phyloP scores from a whole-genome alignment of 2,797 vertebrate species.

The Aphelocoma californica region DNA sequence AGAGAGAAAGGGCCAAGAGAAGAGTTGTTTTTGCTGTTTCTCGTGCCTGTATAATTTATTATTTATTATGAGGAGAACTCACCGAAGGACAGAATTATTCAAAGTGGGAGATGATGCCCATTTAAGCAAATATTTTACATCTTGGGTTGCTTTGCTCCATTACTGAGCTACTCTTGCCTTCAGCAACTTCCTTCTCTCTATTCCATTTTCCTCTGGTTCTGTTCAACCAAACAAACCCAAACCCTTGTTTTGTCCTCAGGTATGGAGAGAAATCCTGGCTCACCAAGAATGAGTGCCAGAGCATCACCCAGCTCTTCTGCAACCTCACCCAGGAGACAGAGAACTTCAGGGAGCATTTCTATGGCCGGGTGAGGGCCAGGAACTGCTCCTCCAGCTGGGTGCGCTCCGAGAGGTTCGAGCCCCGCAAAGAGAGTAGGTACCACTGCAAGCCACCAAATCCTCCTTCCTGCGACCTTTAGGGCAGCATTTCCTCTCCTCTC shows the following conservation, averaged over 20 bases:
- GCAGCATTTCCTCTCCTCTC: neutral
- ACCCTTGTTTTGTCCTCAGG: constrained; percentile 23
- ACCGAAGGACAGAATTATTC: neutral
- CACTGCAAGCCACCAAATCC: neutral
- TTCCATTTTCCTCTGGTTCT: neutral
- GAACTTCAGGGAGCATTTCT: constrained; percentile 56
- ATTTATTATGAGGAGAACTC: neutral
- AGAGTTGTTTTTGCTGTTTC: neutral
- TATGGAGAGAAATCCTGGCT: constrained; percentile 74
- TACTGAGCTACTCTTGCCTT: neutral
- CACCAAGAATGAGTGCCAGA: constrained; percentile 68
- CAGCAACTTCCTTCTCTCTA: neutral
- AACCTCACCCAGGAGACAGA: constrained; percentile 70
- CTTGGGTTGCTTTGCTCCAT: neutral
- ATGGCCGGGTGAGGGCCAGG: constrained; percentile 58
- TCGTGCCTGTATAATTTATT: neutral
- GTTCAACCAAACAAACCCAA: neutral
- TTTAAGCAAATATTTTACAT: neutral
- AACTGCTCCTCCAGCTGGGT: constrained; percentile 44
- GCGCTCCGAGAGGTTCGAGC: constrained; percentile 55
- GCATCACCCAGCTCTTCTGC: constrained; percentile 65
- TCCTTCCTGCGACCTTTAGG: no score
- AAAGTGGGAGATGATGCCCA: neutral
- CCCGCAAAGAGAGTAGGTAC: constrained; percentile 71
- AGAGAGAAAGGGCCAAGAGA: neutral